Base-by-base conservation (phyloP, 1,140 invertebrate species). In the Adelges cooleyi region DNA sequence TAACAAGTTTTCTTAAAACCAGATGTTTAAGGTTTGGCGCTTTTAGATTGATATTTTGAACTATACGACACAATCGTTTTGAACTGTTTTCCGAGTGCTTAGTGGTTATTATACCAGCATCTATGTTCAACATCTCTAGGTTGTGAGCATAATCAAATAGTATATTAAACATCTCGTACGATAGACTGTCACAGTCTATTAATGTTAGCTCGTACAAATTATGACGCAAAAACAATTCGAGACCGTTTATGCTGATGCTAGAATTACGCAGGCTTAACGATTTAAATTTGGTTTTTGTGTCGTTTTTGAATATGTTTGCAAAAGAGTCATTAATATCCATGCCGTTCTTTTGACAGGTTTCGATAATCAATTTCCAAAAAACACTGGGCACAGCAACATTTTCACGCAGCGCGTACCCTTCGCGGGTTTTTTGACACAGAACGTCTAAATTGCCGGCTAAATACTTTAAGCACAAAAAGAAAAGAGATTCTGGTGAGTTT, bases 171-270 rank as follows among this genome's bases (percentile, higher is more conserved):
- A 80, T 80, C 2, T 75, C 71, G 52, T 78, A 74, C 0, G 82
- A 83, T n/a, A 91, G 72, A 50, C 80, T 78, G 44, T 77, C 75
- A 73, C 88, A 90, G 68, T 88, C 81, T 40, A 80, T 79, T 65
- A 93, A 77, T 67, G 89, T 84, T 48, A 94, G 73, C 66, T 86
- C 83, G 9, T 80, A 75, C 25, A 90, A 77, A 65, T 84, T 80
- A 73, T 93, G 90, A 17, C 76, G 77, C 70, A 86, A 76, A 23
- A 94, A 72, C 17, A 80, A 80, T 56, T 79, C 74, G 5, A 92
- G 74, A n/a, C 84, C 82, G 44, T 78, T 75, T 71, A 89, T 84
- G 11, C 82, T 83, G 13, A 93, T 78, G 10, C 78, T 77, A n/a
- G 84, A 82, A 70, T 86, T 82, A 50, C 81, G 75, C 65, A 94